These are phyloP conservation scores for Vombatus ursinus DNA, from an alignment of 2,113 vertebrate species.

Conservation along the genomic window DNA sequence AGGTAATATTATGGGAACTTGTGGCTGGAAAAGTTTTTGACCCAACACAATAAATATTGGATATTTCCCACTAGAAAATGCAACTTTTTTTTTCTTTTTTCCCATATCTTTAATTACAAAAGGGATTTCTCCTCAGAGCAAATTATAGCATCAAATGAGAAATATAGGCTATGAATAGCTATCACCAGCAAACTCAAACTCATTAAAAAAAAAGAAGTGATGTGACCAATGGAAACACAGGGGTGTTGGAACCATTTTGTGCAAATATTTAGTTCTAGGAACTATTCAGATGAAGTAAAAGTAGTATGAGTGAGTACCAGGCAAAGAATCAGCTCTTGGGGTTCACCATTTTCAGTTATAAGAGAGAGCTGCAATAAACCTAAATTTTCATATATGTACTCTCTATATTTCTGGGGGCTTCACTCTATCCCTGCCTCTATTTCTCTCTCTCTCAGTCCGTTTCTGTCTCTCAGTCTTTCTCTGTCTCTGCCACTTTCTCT, in stretches of 20 bases:
- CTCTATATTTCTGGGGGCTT: conserved; percentile 2
- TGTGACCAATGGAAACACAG: conserved; percentile 33
- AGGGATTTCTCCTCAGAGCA: conserved; percentile 56
- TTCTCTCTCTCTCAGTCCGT: not conserved
- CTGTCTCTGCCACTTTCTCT: not conserved
- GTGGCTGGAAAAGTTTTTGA: conserved; percentile 64
- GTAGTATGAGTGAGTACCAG: conserved; percentile 27
- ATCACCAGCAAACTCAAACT: conserved; percentile 63
- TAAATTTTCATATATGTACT: not conserved
- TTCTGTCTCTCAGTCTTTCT: no score
- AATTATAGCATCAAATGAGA: conserved; percentile 54
- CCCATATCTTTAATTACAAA: conserved; percentile 43
- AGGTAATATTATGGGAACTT: conserved; percentile 54
- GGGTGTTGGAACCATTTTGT: conserved; percentile 10
- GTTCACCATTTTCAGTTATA: conserved; percentile 23
- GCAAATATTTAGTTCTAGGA: conserved; percentile 40
- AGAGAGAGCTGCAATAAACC: conserved; percentile 29
- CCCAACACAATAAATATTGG: conserved; percentile 36
- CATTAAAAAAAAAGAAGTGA: conserved; percentile 50
- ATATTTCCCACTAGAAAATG: conserved; percentile 36
- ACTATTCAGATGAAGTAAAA: conserved; percentile 37
- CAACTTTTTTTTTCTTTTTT: conserved; percentile 26
- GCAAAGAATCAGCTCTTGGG: conserved; percentile 29
- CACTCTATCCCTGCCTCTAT: not conserved
- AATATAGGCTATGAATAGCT: conserved; percentile 34